A percentile compares a stretch with the other conserved stretches of the same genome.
phyloP scores from a whole-genome alignment of 2,113 vertebrate species.

The Chrysochloris asiatica region DNA sequence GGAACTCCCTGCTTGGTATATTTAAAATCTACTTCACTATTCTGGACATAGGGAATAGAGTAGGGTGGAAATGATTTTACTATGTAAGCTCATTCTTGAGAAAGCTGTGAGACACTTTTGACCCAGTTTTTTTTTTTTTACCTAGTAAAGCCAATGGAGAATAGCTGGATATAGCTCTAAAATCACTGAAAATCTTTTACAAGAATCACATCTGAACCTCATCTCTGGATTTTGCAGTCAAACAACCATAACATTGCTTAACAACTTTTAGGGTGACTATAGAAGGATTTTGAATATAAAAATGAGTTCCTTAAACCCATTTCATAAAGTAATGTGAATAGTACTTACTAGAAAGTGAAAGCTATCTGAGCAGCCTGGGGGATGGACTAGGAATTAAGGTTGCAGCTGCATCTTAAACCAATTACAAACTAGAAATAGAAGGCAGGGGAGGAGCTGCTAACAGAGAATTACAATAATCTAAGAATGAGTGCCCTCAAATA shows the following conservation, averaged over 20 bases:
- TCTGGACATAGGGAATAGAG: neutral
- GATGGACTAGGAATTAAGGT: neutral
- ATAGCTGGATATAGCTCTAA: neutral
- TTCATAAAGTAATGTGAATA: conserved; percentile 24
- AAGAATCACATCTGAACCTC: neutral
- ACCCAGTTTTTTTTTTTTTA: neutral
- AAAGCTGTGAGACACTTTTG: neutral
- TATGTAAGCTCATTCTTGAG: neutral
- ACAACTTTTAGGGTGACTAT: neutral
- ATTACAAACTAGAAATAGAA: conserved; percentile 57
- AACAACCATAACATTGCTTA: neutral
- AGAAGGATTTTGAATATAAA: neutral
- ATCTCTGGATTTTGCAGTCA: neutral
- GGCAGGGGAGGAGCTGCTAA: conserved; percentile 37
- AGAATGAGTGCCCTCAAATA: neutral
- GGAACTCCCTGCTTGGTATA: neutral
- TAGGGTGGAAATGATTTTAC: neutral
- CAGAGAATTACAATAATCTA: neutral
- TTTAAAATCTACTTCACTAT: neutral
- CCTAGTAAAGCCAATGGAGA: neutral
- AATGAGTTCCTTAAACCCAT: neutral
- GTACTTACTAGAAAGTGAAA: conserved; percentile 8
- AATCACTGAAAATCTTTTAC: neutral
- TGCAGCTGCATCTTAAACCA: conserved; percentile 50
- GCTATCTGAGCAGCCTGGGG: neutral